Evolutionary conservation across 2,113 vertebrate species (phyloP).

Genomic region (Naja naja): DNA sequence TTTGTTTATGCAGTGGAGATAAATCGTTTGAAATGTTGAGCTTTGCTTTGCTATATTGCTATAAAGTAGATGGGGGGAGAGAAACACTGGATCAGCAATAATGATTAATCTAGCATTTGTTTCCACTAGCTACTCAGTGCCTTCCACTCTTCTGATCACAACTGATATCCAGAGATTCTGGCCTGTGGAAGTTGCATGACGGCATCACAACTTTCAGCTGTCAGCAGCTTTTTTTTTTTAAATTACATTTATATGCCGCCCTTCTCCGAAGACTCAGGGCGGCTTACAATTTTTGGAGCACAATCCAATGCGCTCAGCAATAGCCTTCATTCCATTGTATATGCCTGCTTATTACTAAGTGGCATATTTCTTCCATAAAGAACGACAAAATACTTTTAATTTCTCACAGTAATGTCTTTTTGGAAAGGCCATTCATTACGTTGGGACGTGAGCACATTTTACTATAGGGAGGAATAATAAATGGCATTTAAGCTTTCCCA

Average conservation of each 20-base stretch:
- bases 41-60: conserved; percentile 7
- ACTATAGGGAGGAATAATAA: not conserved
- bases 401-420: not conserved
- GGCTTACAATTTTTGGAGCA: too few relatives aligned
- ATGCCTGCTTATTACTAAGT: too few relatives aligned
- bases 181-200: not conserved
- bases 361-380: not conserved
- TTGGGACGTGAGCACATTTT: not conserved
- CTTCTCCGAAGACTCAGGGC: too few relatives aligned
- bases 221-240: too few relatives aligned
- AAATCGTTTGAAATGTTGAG: not conserved
- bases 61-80: not conserved
- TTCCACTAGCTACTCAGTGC: not conserved
- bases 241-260: too few relatives aligned
- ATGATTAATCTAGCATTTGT: not conserved
- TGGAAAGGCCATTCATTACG: not conserved
- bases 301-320: too few relatives aligned
- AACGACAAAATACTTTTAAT: not conserved
- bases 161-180: not conserved
- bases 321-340: too few relatives aligned
- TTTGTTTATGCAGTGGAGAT: not conserved
- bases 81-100: not conserved
- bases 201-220: not conserved
- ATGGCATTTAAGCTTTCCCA: conserved; percentile 14
- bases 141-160: not conserved